Conservation (phyloP, 2,888 invertebrate species). For the Drosophila algonquin region DNA sequence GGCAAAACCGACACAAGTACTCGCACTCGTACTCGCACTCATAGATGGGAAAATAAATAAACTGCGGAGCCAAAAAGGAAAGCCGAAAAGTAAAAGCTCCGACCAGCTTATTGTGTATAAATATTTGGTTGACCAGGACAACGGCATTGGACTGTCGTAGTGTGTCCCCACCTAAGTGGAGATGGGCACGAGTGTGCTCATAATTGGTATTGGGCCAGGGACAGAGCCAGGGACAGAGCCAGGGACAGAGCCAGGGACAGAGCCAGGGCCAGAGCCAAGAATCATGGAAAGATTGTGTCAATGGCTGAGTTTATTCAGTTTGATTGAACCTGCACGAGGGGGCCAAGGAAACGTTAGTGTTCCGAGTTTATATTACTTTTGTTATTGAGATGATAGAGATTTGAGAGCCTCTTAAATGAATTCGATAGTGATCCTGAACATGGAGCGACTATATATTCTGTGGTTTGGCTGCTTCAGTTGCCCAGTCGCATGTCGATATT, state of each 20-base stretch:
- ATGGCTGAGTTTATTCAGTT: neutral
- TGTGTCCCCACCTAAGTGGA: neutral
- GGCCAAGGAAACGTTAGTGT: neutral
- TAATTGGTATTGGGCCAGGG: neutral
- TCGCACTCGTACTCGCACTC: conserved; percentile 1
- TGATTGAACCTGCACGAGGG: neutral
- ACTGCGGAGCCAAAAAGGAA: conserved; percentile 51
- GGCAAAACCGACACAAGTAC: conserved; percentile 43
- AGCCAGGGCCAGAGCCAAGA: neutral
- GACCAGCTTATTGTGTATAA: conserved; percentile 74
- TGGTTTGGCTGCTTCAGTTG: no score
- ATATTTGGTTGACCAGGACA: conserved; percentile 54
- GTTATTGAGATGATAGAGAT: neutral
- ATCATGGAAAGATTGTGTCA: neutral
- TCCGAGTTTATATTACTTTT: neutral
- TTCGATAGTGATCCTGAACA: neutral
- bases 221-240: neutral
- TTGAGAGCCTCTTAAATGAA: neutral
- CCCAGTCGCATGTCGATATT: no score
- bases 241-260: neutral
- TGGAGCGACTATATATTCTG: neutral
- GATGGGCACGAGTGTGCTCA: neutral
- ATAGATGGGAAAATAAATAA: conserved; percentile 62
- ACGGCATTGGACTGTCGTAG: neutral
- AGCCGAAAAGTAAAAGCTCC: conserved; percentile 77